Evolutionary conservation across 2,888 invertebrate species (phyloP).

Genomic region (Smittia sp.): DNA sequence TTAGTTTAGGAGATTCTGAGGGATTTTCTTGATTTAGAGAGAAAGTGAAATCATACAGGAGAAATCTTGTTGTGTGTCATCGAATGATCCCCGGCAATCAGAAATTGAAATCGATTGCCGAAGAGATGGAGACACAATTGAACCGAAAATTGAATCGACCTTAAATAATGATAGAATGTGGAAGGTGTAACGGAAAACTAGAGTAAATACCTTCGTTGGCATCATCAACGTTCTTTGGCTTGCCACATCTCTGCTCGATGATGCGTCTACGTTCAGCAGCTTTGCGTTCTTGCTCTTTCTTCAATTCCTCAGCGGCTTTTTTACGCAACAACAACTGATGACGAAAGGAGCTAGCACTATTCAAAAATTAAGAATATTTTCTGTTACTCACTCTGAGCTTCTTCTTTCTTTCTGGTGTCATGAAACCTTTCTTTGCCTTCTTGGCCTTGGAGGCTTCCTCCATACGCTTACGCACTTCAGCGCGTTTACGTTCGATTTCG

Average conservation of each 20-base stretch:
- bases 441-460: conserved; percentile 98
- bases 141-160: background rate
- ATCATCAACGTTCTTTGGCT: conserved; percentile 85
- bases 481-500: conserved; percentile 97
- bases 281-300: conserved; percentile 98
- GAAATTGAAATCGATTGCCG: no score
- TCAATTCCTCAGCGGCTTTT: conserved; percentile 99
- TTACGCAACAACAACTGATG: conserved; percentile 94
- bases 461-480: conserved; percentile 97
- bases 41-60: conserved; percentile 1
- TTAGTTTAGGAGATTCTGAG: background rate
- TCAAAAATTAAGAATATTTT: conserved; percentile 19
- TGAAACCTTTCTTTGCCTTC: conserved; percentile 99
- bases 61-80: conserved; percentile 25
- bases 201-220: conserved; percentile 83
- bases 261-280: conserved; percentile 96
- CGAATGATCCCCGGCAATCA: no score
- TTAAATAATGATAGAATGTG: background rate
- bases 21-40: background rate
- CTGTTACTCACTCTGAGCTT: conserved; percentile 87
- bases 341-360: background rate
- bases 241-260: conserved; percentile 93
- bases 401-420: conserved; percentile 99
- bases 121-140: no score
- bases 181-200: background rate